These are phyloP conservation scores for Nasonia giraulti DNA, from an alignment of 1,140 invertebrate species.

Conservation along the genomic window DNA sequence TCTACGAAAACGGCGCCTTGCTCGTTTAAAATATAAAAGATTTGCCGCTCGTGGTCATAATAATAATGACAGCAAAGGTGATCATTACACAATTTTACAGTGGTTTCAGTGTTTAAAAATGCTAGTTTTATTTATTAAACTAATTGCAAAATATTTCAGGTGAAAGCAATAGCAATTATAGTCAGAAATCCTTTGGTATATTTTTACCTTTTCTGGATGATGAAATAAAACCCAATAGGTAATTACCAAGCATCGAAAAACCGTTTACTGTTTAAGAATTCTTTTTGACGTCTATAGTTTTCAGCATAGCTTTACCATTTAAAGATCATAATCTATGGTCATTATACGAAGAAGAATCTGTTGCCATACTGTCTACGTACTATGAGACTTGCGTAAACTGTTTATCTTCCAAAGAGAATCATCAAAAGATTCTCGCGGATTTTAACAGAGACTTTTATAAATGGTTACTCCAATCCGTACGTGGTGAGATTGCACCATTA, in stretches of 20 bases:
- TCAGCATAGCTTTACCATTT: constrained; percentile 72
- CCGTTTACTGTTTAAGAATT: background rate
- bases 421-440: constrained; percentile 66
- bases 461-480: constrained; percentile 73
- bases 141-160: background rate
- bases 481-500: constrained; percentile 56
- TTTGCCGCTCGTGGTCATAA: background rate
- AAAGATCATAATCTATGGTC: constrained; percentile 73
- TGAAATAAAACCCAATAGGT: constrained; percentile 67
- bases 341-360: constrained; percentile 73
- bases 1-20: background rate
- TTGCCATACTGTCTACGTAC: constrained; percentile 76
- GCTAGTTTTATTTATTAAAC: too few species aligned
- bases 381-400: constrained; percentile 75
- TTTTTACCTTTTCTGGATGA: constrained; percentile 75
- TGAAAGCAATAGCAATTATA: background rate
- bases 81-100: background rate
- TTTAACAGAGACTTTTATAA: constrained; percentile 76
- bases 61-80: background rate
- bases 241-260: constrained; percentile 15
- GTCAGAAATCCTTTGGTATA: constrained; percentile 29
- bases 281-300: constrained; percentile 32
- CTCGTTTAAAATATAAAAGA: background rate
- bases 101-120: too few species aligned
- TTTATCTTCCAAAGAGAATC: constrained; percentile 65